Evolutionary conservation across 2,113 vertebrate species (phyloP).

Genomic region (Trinectes maculatus): DNA sequence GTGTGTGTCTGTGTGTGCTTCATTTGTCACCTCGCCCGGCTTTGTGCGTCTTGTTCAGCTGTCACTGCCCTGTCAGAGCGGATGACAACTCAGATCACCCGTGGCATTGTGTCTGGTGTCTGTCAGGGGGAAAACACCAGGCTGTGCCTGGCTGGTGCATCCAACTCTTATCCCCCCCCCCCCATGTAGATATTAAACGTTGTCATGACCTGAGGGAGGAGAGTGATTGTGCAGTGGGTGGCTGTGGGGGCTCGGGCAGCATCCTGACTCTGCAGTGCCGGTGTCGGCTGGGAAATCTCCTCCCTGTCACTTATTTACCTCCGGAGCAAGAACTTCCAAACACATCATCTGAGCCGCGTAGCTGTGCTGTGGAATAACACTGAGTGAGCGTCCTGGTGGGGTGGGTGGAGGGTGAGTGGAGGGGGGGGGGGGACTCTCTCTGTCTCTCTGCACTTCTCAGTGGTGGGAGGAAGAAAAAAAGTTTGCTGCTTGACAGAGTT

Average conservation of each 20-base stretch:
- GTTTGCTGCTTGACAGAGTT: constrained; percentile 68
- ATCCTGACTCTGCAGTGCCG: constrained; percentile 38
- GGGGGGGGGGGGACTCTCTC: too few relatives aligned
- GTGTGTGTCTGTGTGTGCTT: constrained; percentile 56
- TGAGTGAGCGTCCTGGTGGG: neutral
- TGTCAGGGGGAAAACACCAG: constrained; percentile 22
- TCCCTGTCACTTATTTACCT: constrained; percentile 27
- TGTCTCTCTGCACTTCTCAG: constrained; percentile 57
- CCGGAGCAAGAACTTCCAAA: constrained; percentile 44
- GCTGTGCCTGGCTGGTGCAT: constrained; percentile 36
- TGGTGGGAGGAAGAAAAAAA: constrained; percentile 44
- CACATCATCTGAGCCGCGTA: constrained; percentile 4
- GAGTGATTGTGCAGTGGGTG: constrained; percentile 26
- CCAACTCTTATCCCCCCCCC: constrained; percentile 11
- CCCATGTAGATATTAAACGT: constrained; percentile 26
- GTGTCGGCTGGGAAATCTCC: constrained; percentile 12
- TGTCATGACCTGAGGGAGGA: constrained; percentile 44
- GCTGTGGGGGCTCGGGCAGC: constrained; percentile 9
- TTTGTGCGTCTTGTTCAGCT: constrained; percentile 81
- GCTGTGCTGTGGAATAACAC: constrained; percentile 5
- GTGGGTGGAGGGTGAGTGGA: too few relatives aligned
- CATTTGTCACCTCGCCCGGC: constrained; percentile 64
- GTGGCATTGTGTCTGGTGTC: constrained; percentile 63
- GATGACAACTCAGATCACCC: constrained; percentile 81
- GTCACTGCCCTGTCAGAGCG: constrained; percentile 82